Base-by-base conservation (phyloP, 2,888 invertebrate genomes). In the Melanostoma scalare region DNA sequence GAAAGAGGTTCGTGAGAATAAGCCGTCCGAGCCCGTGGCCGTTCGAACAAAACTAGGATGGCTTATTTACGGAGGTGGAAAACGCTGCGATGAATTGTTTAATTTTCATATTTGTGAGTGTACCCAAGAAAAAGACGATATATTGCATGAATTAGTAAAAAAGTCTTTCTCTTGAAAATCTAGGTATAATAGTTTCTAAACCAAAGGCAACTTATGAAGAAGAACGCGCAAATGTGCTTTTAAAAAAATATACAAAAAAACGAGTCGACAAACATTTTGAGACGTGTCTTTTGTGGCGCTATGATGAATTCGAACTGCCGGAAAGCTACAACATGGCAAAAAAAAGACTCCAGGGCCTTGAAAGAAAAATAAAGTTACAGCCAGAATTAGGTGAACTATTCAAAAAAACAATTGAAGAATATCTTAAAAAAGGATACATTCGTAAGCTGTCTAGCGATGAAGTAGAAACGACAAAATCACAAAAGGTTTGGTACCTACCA, bases 401-500 rank as follows among this genome's bases (percentile, higher is more conserved):
- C n/a, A 42, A 3, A 60, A 44, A 42, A 42, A 33, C 33, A 5
- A 44, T 40, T 20, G 42, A 31, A 33, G 44, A 60, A 33, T 44
- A 60, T 31, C 2, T 50, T 8, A 2, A 4, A 3, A 50, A 50
- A 4, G 50, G 31, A 50, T 50, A 50, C 4, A 31, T 31, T 9
- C 30, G 31, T 9, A 50, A 50, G 8, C 9, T 33, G n/a, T 6
- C 30, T 30, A 3, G 1, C 50, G 8, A 33, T n/a, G 5, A 9
- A 61, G 35, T 20, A 53, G 42, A 44, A 44, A 5, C 48, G 6
- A 20, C 9, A 33, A 71, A 40, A 58, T n/a, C 5, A n/a, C n/a
- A n/a, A n/a, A n/a, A n/a, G n/a, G n/a, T n/a, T 30, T 58, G 40
- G 61, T 56, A 48, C 36, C 5, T 61, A 20, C 61, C 61, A 46